Percentiles rank a stretch among this genome's conserved stretches.
Evolutionary conservation across 53 echinoderm and acorn worm species (phyloP).

Genomic region (Temnopleurus reevesii): DNA sequence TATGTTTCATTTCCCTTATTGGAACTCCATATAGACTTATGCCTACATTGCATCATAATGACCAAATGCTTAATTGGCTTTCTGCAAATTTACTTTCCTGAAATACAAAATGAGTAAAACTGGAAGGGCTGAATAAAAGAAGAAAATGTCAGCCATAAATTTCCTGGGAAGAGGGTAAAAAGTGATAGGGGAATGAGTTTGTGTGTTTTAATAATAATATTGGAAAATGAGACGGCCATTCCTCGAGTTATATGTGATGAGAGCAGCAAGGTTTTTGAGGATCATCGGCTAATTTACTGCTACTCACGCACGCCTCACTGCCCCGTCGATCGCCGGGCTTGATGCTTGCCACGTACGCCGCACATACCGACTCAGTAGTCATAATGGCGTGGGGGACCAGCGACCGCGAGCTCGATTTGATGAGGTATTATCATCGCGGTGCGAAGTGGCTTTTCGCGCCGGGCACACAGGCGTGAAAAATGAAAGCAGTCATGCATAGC

Average conservation of each 20-base stretch:
- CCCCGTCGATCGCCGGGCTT: conserved; percentile 1
- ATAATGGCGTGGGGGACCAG: too few relatives aligned
- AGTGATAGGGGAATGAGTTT: conserved; percentile 1
- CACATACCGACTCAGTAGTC: background rate
- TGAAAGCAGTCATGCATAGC: conserved; percentile 27
- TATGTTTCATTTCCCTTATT: too few relatives aligned
- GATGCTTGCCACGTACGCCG: background rate
- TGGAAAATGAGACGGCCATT: background rate
- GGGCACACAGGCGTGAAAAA: conserved; percentile 58
- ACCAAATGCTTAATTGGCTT: conserved; percentile 34
- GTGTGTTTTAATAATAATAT: conserved; percentile 13
- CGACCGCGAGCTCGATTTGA: background rate
- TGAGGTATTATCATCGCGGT: conserved; percentile 17
- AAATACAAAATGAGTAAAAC: conserved; percentile 18
- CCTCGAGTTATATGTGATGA: background rate
- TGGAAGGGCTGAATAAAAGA: background rate
- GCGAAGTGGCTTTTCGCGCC: conserved; percentile 34
- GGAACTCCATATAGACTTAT: background rate
- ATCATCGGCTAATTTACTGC: conserved; percentile 55
- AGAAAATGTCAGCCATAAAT: background rate
- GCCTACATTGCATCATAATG: background rate
- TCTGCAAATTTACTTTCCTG: conserved; percentile 48
- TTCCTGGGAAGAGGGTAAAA: background rate
- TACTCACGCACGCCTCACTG: conserved; percentile 52
- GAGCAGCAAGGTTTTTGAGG: background rate